Base-by-base conservation (phyloP, 1,140 invertebrate species). In the Cardiocondyla obscurior region DNA sequence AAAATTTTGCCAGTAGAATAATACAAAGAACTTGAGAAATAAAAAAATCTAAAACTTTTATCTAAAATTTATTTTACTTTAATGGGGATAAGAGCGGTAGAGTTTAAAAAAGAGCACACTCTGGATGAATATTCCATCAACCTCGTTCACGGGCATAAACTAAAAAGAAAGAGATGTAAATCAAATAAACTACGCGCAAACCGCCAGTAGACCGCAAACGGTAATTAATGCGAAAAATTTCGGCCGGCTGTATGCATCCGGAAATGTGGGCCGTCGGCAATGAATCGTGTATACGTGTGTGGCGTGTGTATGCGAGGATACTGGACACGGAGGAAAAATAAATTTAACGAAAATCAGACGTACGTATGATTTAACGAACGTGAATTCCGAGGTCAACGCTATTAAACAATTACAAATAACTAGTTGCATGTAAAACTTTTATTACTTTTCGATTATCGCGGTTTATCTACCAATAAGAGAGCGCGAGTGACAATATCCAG, bases 201-300 rank as follows among this genome's bases (percentile, higher is more conserved):
- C 42, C 49, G 14, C 33, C 42, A 60, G 36, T 81, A 19, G 60
- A 53, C 65, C 44, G 14, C 55, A 42, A 49, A 36, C 69, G 79
- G 73, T 88, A 89, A 92, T 91, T 90, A 91, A 91, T 85, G 84
- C 73, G 83, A 70, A 76, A 72, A 89, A 89, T 89, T 84, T 85
- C 69, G 30, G 30, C 58, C 62, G 49, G 19, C 64, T 72, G 81
- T 83, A 81, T 88, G 55, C 83, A 82, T 36, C 62, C 81, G 82
- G 84, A 89, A 88, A 86, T 83, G 72, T 69, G 70, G 67, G 65
- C 79, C 60, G 57, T 28, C 42, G 33, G 51, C 51, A 28, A 81
- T 46, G 83, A 79, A 81, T 73, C 12, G 60, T 67, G 46, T 30
- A 12, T 36, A 33, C 22, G 6, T 65, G 60, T 51, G 2, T 39